A percentile compares a stretch with the other conserved stretches of the same genome.
Evolutionary conservation across 2,797 vertebrate genomes (phyloP).

Genomic region (Sebastes aleutianus): DNA sequence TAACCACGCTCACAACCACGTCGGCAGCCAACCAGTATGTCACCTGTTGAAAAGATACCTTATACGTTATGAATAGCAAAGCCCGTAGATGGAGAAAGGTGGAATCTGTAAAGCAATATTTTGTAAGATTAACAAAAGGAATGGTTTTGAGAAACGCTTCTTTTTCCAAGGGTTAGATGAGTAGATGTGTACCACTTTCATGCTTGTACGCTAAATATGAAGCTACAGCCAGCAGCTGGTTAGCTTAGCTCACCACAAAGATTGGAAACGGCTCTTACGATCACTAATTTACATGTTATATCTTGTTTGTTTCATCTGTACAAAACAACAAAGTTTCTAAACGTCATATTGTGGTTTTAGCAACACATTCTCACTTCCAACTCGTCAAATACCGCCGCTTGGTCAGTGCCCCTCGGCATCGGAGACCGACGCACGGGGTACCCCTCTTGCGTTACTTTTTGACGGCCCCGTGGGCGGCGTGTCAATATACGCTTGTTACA

Average conservation of each 20-base stretch:
- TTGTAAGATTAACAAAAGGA: not conserved
- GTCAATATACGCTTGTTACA: too few species aligned
- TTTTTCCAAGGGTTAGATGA: not conserved
- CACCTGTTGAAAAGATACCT: not conserved
- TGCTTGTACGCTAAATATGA: not conserved
- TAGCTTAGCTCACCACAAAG: not conserved
- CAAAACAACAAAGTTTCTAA: too few species aligned
- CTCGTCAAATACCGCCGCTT: too few species aligned
- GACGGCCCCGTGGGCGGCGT: fast-evolving
- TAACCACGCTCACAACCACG: constrained; percentile 62
- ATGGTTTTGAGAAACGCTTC: not conserved
- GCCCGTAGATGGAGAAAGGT: constrained; percentile 44
- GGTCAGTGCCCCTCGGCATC: too few species aligned
- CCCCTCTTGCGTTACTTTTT: too few species aligned
- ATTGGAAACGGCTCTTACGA: too few species aligned
- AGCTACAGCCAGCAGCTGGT: not conserved
- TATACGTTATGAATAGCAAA: not conserved
- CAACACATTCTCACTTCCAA: too few species aligned
- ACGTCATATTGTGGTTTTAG: not conserved
- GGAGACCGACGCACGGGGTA: fast-evolving
- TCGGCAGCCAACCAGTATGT: constrained; percentile 73
- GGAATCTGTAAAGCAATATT: constrained; percentile 58
- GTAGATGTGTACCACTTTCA: not conserved
- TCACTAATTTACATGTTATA: too few species aligned
- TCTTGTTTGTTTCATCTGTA: too few species aligned